Conservation (phyloP, 2,888 invertebrate species). For the Apoda limacodes region DNA sequence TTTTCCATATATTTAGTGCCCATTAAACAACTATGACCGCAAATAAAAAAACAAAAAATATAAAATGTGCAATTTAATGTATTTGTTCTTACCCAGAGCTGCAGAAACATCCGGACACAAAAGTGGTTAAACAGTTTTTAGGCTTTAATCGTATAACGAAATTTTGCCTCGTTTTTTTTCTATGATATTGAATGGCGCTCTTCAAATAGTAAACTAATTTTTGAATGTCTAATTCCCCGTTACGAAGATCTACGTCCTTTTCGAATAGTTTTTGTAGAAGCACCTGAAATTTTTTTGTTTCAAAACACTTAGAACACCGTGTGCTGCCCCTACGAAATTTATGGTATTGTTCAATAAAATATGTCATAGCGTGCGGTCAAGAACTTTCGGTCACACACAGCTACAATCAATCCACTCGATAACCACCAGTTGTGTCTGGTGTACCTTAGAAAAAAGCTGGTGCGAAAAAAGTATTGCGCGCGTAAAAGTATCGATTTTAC, state of each 20-base stretch:
- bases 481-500: no score
- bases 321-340: no score
- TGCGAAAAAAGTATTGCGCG: no score
- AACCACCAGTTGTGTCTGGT: no score
- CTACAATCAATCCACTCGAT: no score
- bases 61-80: no score
- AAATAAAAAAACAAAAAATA: neutral
- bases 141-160: constrained; percentile 23
- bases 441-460: no score
- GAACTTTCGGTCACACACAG: no score
- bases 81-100: constrained; percentile 32
- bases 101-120: constrained; percentile 37
- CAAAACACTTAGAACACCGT: no score
- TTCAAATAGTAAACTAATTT: constrained; percentile 24
- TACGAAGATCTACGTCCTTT: constrained; percentile 21
- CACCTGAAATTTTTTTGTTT: no score
- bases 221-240: constrained; percentile 27
- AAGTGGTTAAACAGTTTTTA: constrained; percentile 25
- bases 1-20: neutral
- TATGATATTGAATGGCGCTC: constrained; percentile 18
- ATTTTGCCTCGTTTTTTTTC: constrained; percentile 11
- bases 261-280: constrained; percentile 31
- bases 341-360: no score
- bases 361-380: no score
- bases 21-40: neutral